These are phyloP conservation scores for Machimus rusticus DNA, from an alignment of 2,888 invertebrate species.

Conservation along the genomic window DNA sequence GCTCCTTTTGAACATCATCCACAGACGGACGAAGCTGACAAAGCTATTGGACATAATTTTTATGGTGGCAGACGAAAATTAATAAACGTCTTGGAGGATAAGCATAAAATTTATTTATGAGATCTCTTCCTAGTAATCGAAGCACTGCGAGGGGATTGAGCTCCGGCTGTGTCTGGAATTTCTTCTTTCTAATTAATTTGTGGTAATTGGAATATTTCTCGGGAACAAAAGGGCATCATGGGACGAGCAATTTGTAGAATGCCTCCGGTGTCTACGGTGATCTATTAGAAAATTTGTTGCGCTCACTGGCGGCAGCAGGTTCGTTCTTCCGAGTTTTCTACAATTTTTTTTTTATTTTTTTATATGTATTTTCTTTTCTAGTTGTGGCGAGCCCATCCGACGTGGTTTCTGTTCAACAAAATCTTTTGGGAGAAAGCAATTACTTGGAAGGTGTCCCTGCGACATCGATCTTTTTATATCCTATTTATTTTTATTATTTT, in stretches of 20 bases:
- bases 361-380: not conserved
- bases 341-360: not conserved
- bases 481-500: not conserved
- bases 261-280: not conserved
- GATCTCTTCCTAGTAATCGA: slow-evolving; percentile 2
- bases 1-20: not conserved
- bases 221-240: not conserved
- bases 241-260: slow-evolving; percentile 13
- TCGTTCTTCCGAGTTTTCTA: not conserved
- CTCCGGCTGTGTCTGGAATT: slow-evolving; percentile 23
- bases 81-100: slow-evolving; percentile 25
- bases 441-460: not conserved
- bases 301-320: not conserved
- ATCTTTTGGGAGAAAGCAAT: not conserved
- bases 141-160: not conserved
- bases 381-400: not conserved
- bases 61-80: slow-evolving; percentile 29
- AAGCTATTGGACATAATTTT: not conserved
- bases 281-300: not conserved
- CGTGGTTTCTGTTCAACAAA: not conserved
- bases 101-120: slow-evolving; percentile 36
- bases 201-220: slow-evolving; percentile 32
- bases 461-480: not conserved
- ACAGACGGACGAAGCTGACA: not conserved
- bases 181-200: slow-evolving; percentile 27